Conservation (phyloP, 2,113 vertebrate species). For the Pteruthius melanotis region DNA sequence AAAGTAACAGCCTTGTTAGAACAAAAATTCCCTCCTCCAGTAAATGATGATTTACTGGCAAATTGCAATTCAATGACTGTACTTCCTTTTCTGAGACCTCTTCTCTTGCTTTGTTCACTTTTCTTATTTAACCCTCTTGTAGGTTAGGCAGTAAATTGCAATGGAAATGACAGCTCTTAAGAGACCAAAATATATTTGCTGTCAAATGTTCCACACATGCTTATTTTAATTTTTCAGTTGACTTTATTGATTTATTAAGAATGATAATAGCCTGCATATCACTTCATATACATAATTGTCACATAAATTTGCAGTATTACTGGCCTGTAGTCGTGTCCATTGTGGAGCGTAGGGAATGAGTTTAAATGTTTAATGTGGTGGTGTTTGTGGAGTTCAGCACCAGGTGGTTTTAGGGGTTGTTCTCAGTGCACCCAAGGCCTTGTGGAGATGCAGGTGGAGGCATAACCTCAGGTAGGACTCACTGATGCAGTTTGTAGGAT, state of each 20-base stretch:
- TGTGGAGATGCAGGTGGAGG: neutral
- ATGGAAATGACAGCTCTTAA: constrained; percentile 34
- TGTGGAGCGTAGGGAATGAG: neutral
- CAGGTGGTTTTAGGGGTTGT: neutral
- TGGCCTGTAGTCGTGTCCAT: neutral
- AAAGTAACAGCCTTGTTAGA: neutral
- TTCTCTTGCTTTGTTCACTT: constrained; percentile 41
- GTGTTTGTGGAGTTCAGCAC: neutral
- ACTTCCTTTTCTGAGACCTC: constrained; percentile 20
- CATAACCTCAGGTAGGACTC: neutral
- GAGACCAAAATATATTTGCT: constrained; percentile 35
- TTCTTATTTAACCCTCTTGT: constrained; percentile 42
- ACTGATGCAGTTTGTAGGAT: neutral
- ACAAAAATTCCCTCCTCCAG: constrained; percentile 12
- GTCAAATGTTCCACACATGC: constrained; percentile 30
- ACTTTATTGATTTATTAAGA: constrained; percentile 60
- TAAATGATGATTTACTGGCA: constrained; percentile 36
- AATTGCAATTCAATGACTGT: constrained; percentile 6
- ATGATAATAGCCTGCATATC: constrained; percentile 42
- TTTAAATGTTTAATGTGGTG: neutral
- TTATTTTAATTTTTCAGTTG: constrained; percentile 63
- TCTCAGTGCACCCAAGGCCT: neutral
- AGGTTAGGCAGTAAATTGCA: constrained; percentile 38
- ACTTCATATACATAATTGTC: constrained; percentile 41
- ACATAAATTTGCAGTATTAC: constrained; percentile 26